Conservation (phyloP, 2,888 invertebrate genomes). For the Chymomyza procnemis region DNA sequence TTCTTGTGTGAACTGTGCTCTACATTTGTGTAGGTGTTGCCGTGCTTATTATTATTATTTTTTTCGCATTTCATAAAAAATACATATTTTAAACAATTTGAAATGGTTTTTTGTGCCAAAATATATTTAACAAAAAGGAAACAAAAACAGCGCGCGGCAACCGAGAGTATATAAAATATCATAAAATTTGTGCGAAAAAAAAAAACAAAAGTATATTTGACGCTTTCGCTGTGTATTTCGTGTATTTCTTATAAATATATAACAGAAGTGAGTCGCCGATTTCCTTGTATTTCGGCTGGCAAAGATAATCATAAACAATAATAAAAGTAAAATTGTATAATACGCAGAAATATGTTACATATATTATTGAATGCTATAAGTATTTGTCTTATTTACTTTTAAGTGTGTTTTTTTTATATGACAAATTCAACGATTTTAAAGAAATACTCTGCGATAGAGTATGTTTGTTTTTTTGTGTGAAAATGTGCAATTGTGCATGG, state of each 20-base stretch:
- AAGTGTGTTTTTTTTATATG: not conserved
- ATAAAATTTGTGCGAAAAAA: slow-evolving; percentile 2
- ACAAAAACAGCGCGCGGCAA: slow-evolving; percentile 22
- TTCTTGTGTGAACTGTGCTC: not conserved
- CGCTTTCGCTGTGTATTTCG: not conserved
- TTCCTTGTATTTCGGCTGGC: not conserved
- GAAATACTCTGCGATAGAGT: slow-evolving; percentile 41
- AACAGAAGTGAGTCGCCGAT: not conserved
- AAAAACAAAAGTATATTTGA: not conserved
- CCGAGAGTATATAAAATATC: not conserved
- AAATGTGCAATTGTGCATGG: not conserved
- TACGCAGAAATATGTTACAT: slow-evolving; percentile 25
- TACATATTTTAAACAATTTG: not conserved
- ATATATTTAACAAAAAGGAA: slow-evolving; percentile 43
- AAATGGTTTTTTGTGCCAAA: slow-evolving; percentile 1
- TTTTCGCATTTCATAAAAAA: not conserved
- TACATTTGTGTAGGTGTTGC: not conserved
- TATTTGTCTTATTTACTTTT: slow-evolving; percentile 7
- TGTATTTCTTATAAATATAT: not conserved
- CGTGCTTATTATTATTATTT: no score
- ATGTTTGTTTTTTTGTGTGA: not conserved
- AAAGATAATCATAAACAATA: slow-evolving; percentile 30
- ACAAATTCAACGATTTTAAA: slow-evolving; percentile 27
- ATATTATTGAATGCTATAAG: slow-evolving; percentile 1
- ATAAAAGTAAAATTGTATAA: slow-evolving; percentile 30